Percentiles rank a stretch among this genome's conserved stretches.
Evolutionary conservation across 1,140 invertebrate genomes (phyloP).

Genomic region (Triops longicaudatus): DNA sequence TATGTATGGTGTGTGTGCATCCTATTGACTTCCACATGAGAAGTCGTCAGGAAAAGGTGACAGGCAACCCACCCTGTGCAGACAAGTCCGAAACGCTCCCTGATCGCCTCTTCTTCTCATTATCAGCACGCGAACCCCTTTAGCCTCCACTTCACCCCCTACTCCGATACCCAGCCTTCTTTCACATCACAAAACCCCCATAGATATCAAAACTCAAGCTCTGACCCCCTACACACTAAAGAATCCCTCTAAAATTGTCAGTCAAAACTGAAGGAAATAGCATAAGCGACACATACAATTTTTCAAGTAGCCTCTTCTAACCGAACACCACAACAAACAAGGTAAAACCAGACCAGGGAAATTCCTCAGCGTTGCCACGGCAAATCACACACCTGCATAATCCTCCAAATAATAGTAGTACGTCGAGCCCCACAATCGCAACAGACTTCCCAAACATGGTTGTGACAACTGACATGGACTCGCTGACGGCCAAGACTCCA

Average conservation of each 20-base stretch:
- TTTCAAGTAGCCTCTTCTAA: background rate
- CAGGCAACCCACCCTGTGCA: slow-evolving; percentile 4
- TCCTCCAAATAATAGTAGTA: background rate
- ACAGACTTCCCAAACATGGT: background rate
- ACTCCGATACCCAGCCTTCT: background rate
- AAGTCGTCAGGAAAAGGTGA: slow-evolving; percentile 11
- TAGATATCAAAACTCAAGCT: background rate
- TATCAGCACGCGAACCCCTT: background rate
- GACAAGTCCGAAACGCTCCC: slow-evolving; percentile 3
- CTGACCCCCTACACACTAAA: too few relatives aligned
- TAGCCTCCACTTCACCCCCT: background rate
- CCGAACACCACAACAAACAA: background rate
- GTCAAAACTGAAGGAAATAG: too few relatives aligned
- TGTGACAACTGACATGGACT: slow-evolving; percentile 11
- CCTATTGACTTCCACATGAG: slow-evolving; percentile 5
- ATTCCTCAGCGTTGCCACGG: too few relatives aligned
- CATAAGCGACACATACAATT: background rate
- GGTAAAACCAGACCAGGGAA: background rate
- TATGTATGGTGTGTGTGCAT: background rate
- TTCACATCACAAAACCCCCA: background rate
- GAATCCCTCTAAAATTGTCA: too few relatives aligned
- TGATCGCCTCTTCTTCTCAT: background rate
- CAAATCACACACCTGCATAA: background rate
- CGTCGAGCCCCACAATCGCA: background rate
- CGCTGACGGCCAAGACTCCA: background rate